Percentiles rank a stretch among this genome's conserved stretches.
phyloP scores from a whole-genome alignment of 2,888 invertebrate species.

The Nowickia ferox region DNA sequence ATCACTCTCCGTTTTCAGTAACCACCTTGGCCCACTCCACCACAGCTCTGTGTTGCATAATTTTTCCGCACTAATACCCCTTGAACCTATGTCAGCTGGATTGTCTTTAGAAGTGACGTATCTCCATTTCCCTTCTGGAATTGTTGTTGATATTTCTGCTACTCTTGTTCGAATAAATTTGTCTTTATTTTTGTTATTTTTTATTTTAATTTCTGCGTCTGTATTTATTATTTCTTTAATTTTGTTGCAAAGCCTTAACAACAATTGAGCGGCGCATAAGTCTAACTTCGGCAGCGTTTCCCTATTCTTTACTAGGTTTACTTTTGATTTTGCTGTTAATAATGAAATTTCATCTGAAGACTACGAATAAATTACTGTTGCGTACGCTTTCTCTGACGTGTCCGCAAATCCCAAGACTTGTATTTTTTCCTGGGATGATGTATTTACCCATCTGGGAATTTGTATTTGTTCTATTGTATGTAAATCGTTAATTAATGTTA shows the following conservation, averaged over 20 bases:
- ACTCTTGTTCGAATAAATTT: constrained; percentile 5
- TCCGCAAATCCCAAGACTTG: neutral
- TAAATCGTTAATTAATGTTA: neutral
- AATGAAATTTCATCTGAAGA: neutral
- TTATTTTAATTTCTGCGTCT: neutral
- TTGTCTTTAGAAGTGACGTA: neutral
- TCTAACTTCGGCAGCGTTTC: neutral
- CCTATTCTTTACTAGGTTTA: neutral
- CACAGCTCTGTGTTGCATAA: neutral
- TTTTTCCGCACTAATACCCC: constrained; percentile 2
- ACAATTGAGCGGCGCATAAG: neutral
- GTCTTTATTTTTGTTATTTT: constrained; percentile 5
- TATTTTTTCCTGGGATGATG: neutral
- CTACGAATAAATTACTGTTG: too few relatives aligned
- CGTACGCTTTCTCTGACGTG: constrained; percentile 1
- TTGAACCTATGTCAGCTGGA: constrained; percentile 5
- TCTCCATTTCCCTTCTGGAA: neutral
- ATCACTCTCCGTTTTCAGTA: neutral
- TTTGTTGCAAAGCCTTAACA: constrained; percentile 5
- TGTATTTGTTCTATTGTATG: neutral
- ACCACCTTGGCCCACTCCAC: neutral
- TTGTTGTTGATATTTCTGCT: neutral
- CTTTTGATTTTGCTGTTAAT: constrained; percentile 1
- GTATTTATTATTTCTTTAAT: constrained; percentile 2
- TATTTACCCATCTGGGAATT: neutral